Conservation (phyloP, 2,888 invertebrate species). For the Plemyria rubiginata region DNA sequence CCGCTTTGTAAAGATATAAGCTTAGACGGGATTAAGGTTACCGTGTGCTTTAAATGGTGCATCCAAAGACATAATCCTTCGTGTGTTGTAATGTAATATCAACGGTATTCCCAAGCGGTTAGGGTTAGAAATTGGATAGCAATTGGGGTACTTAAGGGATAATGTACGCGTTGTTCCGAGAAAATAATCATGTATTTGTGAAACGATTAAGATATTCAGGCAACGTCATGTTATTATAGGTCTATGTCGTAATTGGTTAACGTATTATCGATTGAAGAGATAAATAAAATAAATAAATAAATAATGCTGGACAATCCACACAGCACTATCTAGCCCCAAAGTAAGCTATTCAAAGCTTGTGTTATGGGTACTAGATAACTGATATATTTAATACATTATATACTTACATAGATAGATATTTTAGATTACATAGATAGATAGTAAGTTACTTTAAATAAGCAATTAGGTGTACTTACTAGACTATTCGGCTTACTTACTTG, state of each 20-base stretch:
- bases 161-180: background rate
- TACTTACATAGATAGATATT: too few relatives aligned
- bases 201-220: background rate
- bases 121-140: conserved; percentile 16
- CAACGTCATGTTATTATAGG: background rate
- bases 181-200: conserved; percentile 10
- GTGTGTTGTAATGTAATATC: conserved; percentile 9
- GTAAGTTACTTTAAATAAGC: too few relatives aligned
- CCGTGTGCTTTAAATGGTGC: conserved; percentile 24
- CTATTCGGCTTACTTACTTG: too few relatives aligned
- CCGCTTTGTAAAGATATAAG: background rate
- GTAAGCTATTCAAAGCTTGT: too few relatives aligned
- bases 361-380: too few relatives aligned
- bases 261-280: too few relatives aligned
- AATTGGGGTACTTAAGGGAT: conserved; percentile 7
- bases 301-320: too few relatives aligned
- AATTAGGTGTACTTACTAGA: too few relatives aligned
- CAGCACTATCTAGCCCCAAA: too few relatives aligned
- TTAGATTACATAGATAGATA: too few relatives aligned
- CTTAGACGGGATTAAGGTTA: conserved; percentile 35
- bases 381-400: too few relatives aligned
- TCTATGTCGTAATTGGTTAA: background rate
- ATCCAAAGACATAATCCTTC: conserved; percentile 18
- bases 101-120: conserved; percentile 4
- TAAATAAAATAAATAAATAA: too few relatives aligned